These are phyloP conservation scores for Ischnura elegans DNA, from an alignment of 2,888 invertebrate species.

Conservation along the genomic window DNA sequence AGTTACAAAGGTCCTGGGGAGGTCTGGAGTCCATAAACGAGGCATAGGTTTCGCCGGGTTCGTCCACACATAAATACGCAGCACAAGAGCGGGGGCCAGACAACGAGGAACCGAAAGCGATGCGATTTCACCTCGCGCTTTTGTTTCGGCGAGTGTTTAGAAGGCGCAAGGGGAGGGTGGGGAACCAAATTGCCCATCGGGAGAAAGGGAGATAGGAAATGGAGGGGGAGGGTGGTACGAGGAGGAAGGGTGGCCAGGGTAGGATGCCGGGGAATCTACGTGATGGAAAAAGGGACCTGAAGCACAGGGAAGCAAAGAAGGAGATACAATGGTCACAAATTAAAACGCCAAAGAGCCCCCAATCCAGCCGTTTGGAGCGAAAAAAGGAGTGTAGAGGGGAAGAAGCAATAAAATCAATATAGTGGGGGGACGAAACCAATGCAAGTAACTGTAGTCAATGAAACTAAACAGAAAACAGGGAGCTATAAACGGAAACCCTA, in stretches of 20 bases:
- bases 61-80: background rate
- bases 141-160: conserved; percentile 19
- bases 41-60: background rate
- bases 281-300: background rate
- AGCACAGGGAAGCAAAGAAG: background rate
- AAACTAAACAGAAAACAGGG: no score
- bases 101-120: background rate
- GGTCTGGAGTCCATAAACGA: background rate
- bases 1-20: background rate
- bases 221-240: background rate
- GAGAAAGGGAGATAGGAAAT: background rate
- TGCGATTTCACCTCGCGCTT: background rate
- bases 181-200: background rate
- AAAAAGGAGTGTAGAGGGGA: background rate
- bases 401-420: background rate
- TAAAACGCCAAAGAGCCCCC: background rate
- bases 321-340: background rate
- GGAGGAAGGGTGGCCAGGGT: no score
- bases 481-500: no score
- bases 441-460: no score
- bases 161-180: background rate
- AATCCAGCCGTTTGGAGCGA: background rate
- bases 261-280: background rate
- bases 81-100: background rate
- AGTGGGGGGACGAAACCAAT: no score